Percentiles rank a stretch among this genome's conserved stretches.
Conservation (phyloP, 64 coral and sea anemone genomes). For the Montipora sp. region DNA sequence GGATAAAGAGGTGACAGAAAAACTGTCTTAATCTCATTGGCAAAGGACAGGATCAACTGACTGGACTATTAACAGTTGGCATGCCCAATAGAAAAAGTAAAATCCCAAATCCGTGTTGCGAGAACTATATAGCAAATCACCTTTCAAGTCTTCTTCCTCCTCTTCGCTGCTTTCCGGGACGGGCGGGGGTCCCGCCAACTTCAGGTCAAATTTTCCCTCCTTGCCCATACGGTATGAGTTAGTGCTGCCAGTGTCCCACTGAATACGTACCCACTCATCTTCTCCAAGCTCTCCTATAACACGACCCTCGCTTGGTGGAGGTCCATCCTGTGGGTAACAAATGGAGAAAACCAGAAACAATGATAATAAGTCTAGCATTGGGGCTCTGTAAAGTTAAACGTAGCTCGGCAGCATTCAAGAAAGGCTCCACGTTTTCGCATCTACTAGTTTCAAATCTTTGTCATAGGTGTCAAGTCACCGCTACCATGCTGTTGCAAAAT, state of each 20-base stretch:
- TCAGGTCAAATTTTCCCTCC: slow-evolving; percentile 97
- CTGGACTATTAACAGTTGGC: too few species aligned
- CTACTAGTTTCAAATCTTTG: too few species aligned
- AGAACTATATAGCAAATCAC: not conserved
- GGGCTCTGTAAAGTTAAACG: too few species aligned
- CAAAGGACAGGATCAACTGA: too few species aligned
- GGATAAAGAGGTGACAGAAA: too few species aligned
- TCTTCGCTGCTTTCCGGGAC: slow-evolving; percentile 99
- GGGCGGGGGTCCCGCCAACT: slow-evolving; percentile 92
- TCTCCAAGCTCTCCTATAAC: slow-evolving; percentile 98
- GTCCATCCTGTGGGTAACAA: slow-evolving; percentile 75
- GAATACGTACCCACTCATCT: slow-evolving; percentile 98
- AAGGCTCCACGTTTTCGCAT: too few species aligned
- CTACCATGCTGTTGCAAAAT: too few species aligned
- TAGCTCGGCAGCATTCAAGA: too few species aligned
- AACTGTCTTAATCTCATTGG: too few species aligned
- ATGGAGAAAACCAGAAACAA: not conserved
- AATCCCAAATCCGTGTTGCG: not conserved
- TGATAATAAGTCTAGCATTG: not conserved
- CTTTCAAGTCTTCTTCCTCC: slow-evolving; percentile 93
- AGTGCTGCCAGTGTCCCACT: slow-evolving; percentile 99
- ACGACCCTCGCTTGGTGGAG: slow-evolving; percentile 92
- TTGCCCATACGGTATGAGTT: slow-evolving; percentile 99
- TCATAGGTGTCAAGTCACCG: too few species aligned
- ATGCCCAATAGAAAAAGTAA: too few species aligned